Conservation (phyloP, 1,140 invertebrate genomes). For the Oppia nitens region DNA sequence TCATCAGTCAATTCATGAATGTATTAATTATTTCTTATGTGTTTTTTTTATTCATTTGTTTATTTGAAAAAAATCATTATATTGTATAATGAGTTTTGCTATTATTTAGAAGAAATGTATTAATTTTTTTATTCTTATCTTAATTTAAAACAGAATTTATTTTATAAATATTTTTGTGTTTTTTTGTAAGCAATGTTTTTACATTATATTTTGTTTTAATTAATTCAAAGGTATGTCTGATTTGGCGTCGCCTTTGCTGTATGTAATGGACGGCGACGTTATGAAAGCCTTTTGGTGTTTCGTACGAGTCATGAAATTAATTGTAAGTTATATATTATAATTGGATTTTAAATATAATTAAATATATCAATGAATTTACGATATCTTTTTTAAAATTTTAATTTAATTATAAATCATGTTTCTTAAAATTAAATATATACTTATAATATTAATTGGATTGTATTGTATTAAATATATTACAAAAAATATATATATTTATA, state of each 20-base stretch:
- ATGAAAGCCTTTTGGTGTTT: slow-evolving; percentile 98
- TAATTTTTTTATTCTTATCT: too few relatives aligned
- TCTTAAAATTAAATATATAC: not conserved
- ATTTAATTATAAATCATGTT: too few relatives aligned
- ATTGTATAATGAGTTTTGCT: not conserved
- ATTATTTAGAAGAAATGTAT: too few relatives aligned
- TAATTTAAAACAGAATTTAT: too few relatives aligned
- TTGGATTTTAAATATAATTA: too few relatives aligned
- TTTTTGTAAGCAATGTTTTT: not conserved
- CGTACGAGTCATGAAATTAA: slow-evolving; percentile 90
- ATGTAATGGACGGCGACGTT: slow-evolving; percentile 70
- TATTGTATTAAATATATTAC: not conserved
- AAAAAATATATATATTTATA: not conserved
- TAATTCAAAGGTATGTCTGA: slow-evolving; percentile 97
- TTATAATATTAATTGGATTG: slow-evolving; percentile 1
- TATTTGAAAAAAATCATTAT: too few relatives aligned
- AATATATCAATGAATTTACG: too few relatives aligned
- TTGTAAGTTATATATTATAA: slow-evolving; percentile 57
- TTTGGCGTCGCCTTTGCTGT: slow-evolving; percentile 76
- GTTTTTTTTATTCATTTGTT: too few relatives aligned
- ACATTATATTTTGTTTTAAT: not conserved
- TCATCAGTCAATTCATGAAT: too few relatives aligned
- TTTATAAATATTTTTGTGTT: not conserved
- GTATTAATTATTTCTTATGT: too few relatives aligned
- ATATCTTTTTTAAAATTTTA: too few relatives aligned